Evolutionary conservation across 1,140 invertebrate species (phyloP).

Genomic region (Drosophila kikkawai): DNA sequence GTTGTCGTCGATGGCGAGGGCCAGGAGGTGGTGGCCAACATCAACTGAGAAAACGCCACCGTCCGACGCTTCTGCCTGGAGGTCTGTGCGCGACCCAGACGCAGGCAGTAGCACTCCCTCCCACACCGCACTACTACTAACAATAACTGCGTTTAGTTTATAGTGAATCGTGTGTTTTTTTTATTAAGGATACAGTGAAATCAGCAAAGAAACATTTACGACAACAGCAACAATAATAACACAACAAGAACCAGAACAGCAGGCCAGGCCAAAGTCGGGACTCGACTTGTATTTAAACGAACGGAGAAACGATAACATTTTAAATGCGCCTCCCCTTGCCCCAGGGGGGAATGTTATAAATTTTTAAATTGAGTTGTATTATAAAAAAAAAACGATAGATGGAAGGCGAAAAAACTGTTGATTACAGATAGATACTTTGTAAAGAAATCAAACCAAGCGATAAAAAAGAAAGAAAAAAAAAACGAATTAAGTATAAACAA

Average conservation of each 20-base stretch:
- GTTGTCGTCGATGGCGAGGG: constrained; percentile 75
- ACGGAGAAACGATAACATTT: constrained; percentile 67
- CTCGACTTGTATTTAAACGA: constrained; percentile 64
- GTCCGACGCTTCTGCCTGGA: constrained; percentile 57
- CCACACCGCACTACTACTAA: constrained; percentile 47
- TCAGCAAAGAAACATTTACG: constrained; percentile 27
- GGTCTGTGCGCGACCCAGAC: constrained; percentile 53
- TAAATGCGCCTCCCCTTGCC: constrained; percentile 54
- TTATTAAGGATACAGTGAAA: constrained; percentile 74
- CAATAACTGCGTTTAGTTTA: constrained; percentile 65
- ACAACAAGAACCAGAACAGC: constrained; percentile 16
- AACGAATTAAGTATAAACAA: constrained; percentile 37
- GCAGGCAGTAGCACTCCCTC: constrained; percentile 22
- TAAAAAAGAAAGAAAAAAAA: constrained; percentile 15
- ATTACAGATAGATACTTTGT: constrained; percentile 42
- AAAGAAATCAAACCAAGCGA: constrained; percentile 50
- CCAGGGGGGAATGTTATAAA: constrained; percentile 63
- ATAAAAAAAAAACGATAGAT: constrained; percentile 42
- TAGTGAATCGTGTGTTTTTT: constrained; percentile 68
- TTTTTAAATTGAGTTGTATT: constrained; percentile 79
- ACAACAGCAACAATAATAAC: constrained; percentile 23
- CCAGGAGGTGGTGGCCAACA: constrained; percentile 70
- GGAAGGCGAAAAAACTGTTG: constrained; percentile 30
- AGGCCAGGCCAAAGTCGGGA: constrained; percentile 40
- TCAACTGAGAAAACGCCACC: constrained; percentile 71